These are phyloP conservation scores for Sipha flava DNA, from an alignment of 1,140 invertebrate species.

Conservation along the genomic window DNA sequence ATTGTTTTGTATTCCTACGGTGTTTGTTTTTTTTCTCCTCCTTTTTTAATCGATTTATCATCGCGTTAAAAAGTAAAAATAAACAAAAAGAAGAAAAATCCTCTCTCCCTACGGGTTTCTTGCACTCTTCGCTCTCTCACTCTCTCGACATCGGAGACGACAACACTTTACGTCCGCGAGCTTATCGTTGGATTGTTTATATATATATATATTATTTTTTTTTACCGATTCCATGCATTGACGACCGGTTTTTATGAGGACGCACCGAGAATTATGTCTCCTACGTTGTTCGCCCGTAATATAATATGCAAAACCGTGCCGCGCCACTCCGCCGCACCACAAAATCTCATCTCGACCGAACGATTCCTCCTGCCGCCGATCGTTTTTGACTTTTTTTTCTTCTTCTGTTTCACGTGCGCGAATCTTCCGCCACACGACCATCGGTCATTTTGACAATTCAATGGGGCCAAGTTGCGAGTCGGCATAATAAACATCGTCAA, in stretches of 20 bases:
- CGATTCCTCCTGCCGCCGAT: not conserved
- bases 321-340: not conserved
- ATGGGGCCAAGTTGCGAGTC: not conserved
- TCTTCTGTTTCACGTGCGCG: not conserved
- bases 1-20: not conserved
- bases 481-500: not conserved
- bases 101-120: not conserved
- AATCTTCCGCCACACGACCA: not conserved
- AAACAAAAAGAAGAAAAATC: not conserved
- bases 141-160: too few relatives aligned
- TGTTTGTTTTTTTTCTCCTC: not conserved
- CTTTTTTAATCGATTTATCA: slow-evolving; percentile 1
- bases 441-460: slow-evolving; percentile 12
- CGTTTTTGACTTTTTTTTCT: not conserved
- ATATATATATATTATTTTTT: too few relatives aligned
- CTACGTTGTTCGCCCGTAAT: too few relatives aligned
- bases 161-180: too few relatives aligned
- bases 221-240: not conserved
- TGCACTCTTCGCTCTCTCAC: too few relatives aligned
- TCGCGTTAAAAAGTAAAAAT: not conserved
- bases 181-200: too few relatives aligned
- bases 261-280: not conserved
- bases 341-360: not conserved
- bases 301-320: too few relatives aligned
- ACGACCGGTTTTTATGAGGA: not conserved